Conservation (phyloP, 2,888 invertebrate species). For the Cistogaster globosa region DNA sequence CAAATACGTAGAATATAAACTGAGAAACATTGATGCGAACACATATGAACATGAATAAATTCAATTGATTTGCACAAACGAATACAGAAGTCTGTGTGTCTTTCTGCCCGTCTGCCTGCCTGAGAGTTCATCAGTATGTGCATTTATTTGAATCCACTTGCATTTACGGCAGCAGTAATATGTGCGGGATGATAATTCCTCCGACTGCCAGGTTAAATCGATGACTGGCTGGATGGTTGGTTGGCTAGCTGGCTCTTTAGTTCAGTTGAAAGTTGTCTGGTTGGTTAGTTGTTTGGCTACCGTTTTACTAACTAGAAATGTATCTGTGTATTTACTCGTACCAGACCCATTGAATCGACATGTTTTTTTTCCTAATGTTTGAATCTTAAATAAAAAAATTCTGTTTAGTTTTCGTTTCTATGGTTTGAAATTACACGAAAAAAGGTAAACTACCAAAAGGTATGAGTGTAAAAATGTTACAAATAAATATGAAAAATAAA, state of each 20-base stretch:
- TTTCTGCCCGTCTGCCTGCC: background rate
- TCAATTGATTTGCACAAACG: constrained; percentile 46
- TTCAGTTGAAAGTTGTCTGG: constrained; percentile 40
- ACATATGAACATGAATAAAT: constrained; percentile 40
- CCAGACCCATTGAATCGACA: background rate
- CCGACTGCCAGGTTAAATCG: constrained; percentile 21
- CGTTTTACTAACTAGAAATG: constrained; percentile 1
- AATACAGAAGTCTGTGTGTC: background rate
- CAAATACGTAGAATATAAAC: background rate
- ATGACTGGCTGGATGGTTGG: constrained; percentile 12
- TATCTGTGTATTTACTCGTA: constrained; percentile 10
- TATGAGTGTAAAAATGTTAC: constrained; percentile 41
- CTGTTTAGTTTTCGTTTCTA: constrained; percentile 30
- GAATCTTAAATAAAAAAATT: constrained; percentile 26
- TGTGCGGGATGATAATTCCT: constrained; percentile 52
- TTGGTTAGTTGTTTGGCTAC: constrained; percentile 14
- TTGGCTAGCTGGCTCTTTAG: constrained; percentile 16
- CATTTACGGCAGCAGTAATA: constrained; percentile 53
- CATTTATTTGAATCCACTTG: constrained; percentile 32
- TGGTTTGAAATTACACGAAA: constrained; percentile 22
- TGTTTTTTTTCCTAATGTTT: constrained; percentile 31
- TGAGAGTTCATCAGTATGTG: constrained; percentile 29
- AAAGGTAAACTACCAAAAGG: constrained; percentile 22
- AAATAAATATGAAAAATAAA: constrained; percentile 35
- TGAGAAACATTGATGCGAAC: constrained; percentile 19